These are phyloP conservation scores for Parasteatoda lunata DNA, from an alignment of 2,888 invertebrate genomes.

Conservation along the genomic window DNA sequence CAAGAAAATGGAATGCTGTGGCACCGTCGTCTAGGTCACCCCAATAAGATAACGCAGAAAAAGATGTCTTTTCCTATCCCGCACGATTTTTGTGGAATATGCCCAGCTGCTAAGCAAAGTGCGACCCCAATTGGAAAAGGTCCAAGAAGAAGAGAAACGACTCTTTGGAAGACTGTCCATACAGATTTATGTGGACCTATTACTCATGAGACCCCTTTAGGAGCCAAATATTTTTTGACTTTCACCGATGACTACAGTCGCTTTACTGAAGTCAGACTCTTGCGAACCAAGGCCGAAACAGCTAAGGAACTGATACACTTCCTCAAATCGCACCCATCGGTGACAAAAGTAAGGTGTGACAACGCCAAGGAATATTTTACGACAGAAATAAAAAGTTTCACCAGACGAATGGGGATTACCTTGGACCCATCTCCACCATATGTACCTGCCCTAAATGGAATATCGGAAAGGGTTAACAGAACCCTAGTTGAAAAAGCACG, in stretches of 20 bases:
- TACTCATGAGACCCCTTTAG: background rate
- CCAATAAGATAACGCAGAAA: background rate
- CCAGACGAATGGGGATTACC: conserved; percentile 15
- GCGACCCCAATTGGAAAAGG: background rate
- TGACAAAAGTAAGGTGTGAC: conserved; percentile 43
- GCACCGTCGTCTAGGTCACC: conserved; percentile 8
- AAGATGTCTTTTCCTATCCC: background rate
- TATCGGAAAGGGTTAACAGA: conserved; percentile 53
- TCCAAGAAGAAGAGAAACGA: background rate
- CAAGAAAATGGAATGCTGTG: background rate
- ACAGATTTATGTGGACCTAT: conserved; percentile 13
- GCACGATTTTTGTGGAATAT: background rate
- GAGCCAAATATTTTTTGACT: conserved; percentile 20
- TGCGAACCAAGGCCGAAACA: conserved; percentile 19
- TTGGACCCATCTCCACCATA: conserved; percentile 45
- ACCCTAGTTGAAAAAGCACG: conserved; percentile 41
- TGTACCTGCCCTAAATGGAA: conserved; percentile 41
- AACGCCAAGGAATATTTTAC: conserved; percentile 50
- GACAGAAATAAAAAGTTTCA: conserved; percentile 24
- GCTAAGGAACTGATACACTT: conserved; percentile 15
- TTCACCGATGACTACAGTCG: conserved; percentile 24
- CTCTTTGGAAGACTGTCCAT: background rate
- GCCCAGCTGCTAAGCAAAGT: background rate
- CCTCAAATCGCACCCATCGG: conserved; percentile 15
- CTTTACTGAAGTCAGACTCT: conserved; percentile 12